A percentile compares a stretch with the other conserved stretches of the same genome.
These are phyloP conservation scores for Noctua fimbriata DNA, from an alignment of 2,888 invertebrate species.

Conservation along the genomic window DNA sequence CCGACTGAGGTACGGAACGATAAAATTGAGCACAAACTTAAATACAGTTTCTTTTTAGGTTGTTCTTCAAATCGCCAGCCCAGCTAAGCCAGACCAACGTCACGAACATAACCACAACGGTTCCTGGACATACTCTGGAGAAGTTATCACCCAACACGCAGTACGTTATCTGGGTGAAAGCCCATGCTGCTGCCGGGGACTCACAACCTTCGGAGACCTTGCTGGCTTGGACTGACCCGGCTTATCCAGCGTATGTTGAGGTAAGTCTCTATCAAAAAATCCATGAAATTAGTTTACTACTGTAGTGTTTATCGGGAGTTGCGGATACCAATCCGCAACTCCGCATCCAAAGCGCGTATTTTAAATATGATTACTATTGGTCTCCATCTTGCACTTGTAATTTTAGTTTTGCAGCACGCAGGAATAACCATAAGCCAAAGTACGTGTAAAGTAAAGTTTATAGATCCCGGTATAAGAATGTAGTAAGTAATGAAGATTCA, in stretches of 20 bases:
- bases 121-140: constrained; percentile 93
- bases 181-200: constrained; percentile 92
- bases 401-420: background rate
- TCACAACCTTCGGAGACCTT: constrained; percentile 95
- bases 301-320: too few species aligned
- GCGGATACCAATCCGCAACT: background rate
- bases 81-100: constrained; percentile 90
- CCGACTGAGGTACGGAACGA: too few species aligned
- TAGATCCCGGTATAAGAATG: background rate
- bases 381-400: too few species aligned
- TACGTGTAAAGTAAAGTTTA: background rate
- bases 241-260: constrained; percentile 96
- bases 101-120: constrained; percentile 91
- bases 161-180: constrained; percentile 94
- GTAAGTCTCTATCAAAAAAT: constrained; percentile 81
- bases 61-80: constrained; percentile 92
- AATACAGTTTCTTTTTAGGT: constrained; percentile 79
- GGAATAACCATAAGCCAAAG: background rate
- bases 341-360: background rate
- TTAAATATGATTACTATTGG: background rate
- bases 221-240: constrained; percentile 96
- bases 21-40: background rate
- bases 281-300: background rate
- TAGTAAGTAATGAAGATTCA: background rate
- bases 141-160: constrained; percentile 95